Conservation (phyloP, 2,888 invertebrate genomes). For the Gryllus longicercus region DNA sequence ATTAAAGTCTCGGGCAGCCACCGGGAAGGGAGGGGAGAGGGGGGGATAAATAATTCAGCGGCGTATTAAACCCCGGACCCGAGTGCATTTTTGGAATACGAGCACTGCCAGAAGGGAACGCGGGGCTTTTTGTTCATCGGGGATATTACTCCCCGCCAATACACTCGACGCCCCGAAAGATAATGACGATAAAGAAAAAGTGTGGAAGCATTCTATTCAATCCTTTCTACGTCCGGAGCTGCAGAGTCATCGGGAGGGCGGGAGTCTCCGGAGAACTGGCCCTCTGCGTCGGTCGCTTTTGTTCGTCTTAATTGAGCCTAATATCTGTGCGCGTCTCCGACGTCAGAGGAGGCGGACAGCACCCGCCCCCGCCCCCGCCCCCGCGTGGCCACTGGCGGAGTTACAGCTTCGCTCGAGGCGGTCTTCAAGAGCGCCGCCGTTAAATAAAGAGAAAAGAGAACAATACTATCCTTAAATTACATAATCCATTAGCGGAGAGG, state of each 20-base stretch:
- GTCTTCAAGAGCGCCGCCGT: background rate
- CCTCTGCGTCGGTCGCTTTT: background rate
- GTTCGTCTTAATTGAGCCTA: constrained; percentile 5
- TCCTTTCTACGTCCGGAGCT: background rate
- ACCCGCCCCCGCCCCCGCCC: background rate
- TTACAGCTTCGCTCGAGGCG: background rate
- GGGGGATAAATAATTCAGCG: background rate
- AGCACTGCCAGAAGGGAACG: background rate
- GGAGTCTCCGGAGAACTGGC: too few species aligned
- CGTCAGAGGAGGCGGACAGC: background rate
- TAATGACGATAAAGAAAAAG: constrained; percentile 17
- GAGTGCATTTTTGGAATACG: background rate
- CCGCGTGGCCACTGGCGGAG: background rate
- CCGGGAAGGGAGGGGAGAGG: too few species aligned
- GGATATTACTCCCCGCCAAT: background rate
- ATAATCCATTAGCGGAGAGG: too few species aligned
- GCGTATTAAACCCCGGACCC: background rate
- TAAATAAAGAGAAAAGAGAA: too few species aligned
- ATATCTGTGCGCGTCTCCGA: background rate
- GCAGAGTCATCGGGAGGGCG: background rate
- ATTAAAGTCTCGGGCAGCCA: too few species aligned
- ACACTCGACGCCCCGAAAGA: background rate
- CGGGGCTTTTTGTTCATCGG: background rate
- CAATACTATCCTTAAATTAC: too few species aligned
- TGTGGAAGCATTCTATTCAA: constrained; percentile 6